phyloP scores from a whole-genome alignment of 2,113 vertebrate genomes.

The Bubo bubo region DNA sequence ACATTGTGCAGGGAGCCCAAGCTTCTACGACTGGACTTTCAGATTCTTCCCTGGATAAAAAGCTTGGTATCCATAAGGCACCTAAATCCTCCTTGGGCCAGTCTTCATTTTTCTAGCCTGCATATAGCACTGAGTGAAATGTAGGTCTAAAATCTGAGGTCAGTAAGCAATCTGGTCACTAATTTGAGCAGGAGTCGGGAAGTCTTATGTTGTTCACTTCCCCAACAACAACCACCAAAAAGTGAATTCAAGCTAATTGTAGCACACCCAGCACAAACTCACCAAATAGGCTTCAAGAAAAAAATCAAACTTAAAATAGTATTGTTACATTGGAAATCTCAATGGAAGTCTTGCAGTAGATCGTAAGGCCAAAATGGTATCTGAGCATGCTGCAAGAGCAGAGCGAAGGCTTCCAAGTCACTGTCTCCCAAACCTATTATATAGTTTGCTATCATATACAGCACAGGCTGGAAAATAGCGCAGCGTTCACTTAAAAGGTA shows the following conservation, averaged over 20 bases:
- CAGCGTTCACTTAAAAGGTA: not conserved
- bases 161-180: not conserved
- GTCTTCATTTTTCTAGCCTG: not conserved
- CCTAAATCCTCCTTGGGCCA: not conserved
- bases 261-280: not conserved
- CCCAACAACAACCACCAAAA: not conserved
- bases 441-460: not conserved
- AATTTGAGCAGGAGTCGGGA: not conserved
- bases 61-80: not conserved
- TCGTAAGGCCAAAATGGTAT: not conserved
- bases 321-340: not conserved
- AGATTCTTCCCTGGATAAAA: not conserved
- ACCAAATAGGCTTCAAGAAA: not conserved
- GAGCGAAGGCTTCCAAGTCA: rapidly evolving
- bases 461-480: not conserved
- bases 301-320: not conserved
- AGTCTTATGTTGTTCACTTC: not conserved
- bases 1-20: rapidly evolving
- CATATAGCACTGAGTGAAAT: not conserved
- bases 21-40: not conserved
- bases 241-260: not conserved
- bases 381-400: not conserved
- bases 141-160: not conserved
- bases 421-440: not conserved
- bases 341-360: not conserved